Percentiles rank a stretch among this genome's conserved stretches.
Evolutionary conservation across 64 coral and sea anemone species (phyloP).

Genomic region (Astreopora myriophthalma): DNA sequence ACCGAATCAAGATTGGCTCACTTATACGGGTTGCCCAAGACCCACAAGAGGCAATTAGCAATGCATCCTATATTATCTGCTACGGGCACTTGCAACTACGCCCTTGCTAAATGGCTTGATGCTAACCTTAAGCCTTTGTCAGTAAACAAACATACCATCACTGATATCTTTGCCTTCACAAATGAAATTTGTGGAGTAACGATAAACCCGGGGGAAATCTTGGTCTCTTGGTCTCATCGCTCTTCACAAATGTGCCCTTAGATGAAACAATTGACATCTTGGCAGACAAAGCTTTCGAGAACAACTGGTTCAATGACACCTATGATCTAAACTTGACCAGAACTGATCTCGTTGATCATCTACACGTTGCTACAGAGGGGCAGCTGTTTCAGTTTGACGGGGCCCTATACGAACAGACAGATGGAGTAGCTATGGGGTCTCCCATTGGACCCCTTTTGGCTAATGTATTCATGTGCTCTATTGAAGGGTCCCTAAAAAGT

Average conservation of each 20-base stretch:
- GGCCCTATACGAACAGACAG: slow-evolving; percentile 17
- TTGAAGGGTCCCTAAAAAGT: slow-evolving; percentile 32
- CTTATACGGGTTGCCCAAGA: slow-evolving; percentile 29
- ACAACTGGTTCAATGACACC: slow-evolving; percentile 25
- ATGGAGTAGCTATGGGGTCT: slow-evolving; percentile 30
- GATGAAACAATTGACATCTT: slow-evolving; percentile 21
- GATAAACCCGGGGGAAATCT: slow-evolving; percentile 3
- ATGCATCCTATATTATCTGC: slow-evolving; percentile 17
- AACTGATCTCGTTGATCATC: slow-evolving; percentile 16
- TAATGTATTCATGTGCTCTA: slow-evolving; percentile 43
- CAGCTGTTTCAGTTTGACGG: slow-evolving; percentile 56
- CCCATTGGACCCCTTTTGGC: slow-evolving; percentile 24
- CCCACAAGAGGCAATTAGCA: slow-evolving; percentile 13
- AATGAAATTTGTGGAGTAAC: background rate
- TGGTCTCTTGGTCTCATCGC: slow-evolving; percentile 5
- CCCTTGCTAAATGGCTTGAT: background rate
- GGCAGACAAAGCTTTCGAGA: slow-evolving; percentile 24
- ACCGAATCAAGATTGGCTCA: too few relatives aligned
- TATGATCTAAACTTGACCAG: slow-evolving; percentile 48
- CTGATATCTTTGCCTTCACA: slow-evolving; percentile 10
- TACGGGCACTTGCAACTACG: background rate
- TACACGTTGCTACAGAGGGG: slow-evolving; percentile 33
- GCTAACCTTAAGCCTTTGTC: background rate
- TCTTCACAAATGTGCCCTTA: slow-evolving; percentile 34
- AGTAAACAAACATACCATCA: slow-evolving; percentile 20